Evolutionary conservation across 2,113 vertebrate genomes (phyloP).

Genomic region (Epinephelus fuscoguttatus): DNA sequence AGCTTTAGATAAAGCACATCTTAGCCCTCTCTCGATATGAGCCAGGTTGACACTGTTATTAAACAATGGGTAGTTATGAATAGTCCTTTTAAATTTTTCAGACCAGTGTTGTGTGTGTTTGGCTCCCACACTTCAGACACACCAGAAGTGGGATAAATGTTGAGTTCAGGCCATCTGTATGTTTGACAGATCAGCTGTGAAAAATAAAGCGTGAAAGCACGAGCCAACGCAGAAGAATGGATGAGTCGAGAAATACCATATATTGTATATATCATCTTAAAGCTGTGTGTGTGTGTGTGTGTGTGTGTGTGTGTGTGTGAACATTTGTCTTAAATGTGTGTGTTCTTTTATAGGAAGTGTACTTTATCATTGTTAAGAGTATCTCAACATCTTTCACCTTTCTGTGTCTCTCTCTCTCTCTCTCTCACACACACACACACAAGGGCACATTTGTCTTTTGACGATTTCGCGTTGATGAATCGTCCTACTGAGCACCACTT

Average conservation of each 20-base stretch:
- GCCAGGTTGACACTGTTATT: neutral
- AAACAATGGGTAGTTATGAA: neutral
- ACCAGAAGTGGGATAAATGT: conserved; percentile 7
- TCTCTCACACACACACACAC: neutral
- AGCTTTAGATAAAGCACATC: neutral
- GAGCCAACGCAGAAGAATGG: conserved; percentile 5
- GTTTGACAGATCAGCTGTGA: conserved; percentile 1
- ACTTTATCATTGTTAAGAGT: conserved; percentile 11
- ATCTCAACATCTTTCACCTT: conserved; percentile 10
- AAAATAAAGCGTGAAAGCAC: conserved; percentile 12
- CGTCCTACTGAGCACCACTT: neutral
- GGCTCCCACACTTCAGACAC: too few relatives aligned
- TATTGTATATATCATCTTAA: neutral
- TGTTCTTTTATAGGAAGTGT: neutral
- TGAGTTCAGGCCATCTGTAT: conserved; percentile 2
- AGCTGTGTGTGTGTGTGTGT: conserved; percentile 1
- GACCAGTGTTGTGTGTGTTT: neutral
- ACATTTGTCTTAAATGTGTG: neutral
- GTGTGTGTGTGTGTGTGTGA: neutral
- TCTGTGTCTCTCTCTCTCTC: neutral
- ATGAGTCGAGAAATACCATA: neutral
- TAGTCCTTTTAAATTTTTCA: neutral
- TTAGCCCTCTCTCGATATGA: neutral
- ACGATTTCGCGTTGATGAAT: neutral
- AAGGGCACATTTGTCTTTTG: conserved; percentile 13